A percentile compares a stretch with the other conserved stretches of the same genome.
Evolutionary conservation across 2,797 vertebrate species (phyloP).

Genomic region (Darevskia nairensis): DNA sequence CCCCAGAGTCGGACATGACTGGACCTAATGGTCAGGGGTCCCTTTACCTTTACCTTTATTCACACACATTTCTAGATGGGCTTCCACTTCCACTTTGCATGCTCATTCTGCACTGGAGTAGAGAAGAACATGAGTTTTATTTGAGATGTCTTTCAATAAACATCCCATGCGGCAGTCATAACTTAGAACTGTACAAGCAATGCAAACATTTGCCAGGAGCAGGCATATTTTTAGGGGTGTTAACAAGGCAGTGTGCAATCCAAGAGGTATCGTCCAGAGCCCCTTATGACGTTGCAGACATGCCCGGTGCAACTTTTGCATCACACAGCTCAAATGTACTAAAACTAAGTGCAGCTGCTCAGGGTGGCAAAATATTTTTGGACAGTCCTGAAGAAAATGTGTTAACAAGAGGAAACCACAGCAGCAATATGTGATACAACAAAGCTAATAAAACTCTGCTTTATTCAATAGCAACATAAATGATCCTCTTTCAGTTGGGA

Average conservation of each 20-base stretch:
- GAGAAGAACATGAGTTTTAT: neutral
- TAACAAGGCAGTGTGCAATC: neutral
- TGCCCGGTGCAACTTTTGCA: neutral
- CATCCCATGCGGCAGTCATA: neutral
- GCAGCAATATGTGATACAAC: neutral
- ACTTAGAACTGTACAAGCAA: neutral
- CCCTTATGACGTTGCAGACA: neutral
- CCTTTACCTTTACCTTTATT: too few relatives aligned
- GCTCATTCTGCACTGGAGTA: neutral
- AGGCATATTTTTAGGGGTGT: neutral
- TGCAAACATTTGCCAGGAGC: neutral
- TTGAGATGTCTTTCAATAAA: neutral
- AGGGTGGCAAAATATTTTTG: neutral
- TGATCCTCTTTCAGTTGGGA: neutral
- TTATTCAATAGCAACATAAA: neutral
- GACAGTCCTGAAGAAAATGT: neutral
- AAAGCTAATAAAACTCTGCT: neutral
- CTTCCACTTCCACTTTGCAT: neutral
- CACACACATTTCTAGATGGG: neutral
- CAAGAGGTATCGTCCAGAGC: neutral
- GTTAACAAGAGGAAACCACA: neutral
- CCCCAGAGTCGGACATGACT: too few relatives aligned
- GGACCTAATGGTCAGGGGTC: too few relatives aligned
- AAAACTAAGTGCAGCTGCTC: neutral
- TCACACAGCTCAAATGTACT: neutral